Evolutionary conservation across 2,797 vertebrate genomes (phyloP), one percentile per base, ranked within the genome.

Genomic region (Onychomys leucogaster): DNA sequence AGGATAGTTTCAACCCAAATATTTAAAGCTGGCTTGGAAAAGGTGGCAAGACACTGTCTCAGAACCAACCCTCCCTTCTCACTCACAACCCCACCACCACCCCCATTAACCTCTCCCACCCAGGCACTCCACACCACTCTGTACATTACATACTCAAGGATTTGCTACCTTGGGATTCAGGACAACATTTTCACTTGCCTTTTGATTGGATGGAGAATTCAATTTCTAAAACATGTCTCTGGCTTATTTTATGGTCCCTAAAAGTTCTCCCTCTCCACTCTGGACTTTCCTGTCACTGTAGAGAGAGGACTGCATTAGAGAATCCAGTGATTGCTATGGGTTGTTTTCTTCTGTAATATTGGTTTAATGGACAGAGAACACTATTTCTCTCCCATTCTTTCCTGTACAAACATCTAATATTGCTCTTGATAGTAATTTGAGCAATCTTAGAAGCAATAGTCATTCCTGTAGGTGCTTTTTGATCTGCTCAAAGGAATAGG

Each of bases 391-490:
- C 52, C 81, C 43, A 32, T 86, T 81, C 43, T 77, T 93, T 67
- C 65, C 63, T 83, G 43, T 59, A 43, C 23, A 89, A 55, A 84
- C n/a, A 23, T 96, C 87, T 96, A 90, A 86, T 21, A 13, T 86
- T 94, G 73, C 65, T 84, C 63, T 92, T 25, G 9, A 21, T 91
- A 43, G 43, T 94, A 69, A 23, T 91, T 81, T 81, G 23, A 94
- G 37, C 43, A 65, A 89, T 95, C 75, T 29, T 94, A 91, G 83
- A 91, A 94, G 87, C 57, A 82, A 94, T 10, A 94, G 59, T 82
- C 78, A 86, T 92, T 92, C 81, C n/a, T 69, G 41, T 83, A 96
- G 81, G 91, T 94, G 27, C 16, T 90, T 97, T 87, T 89, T 91
- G 21, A 92, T 43, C 63, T 91, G 83, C 16, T 23, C 46, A 65